Percentiles rank a stretch among this genome's conserved stretches.
Evolutionary conservation across 2,888 invertebrate genomes (phyloP).

Genomic region (Dendrolimus pini): DNA sequence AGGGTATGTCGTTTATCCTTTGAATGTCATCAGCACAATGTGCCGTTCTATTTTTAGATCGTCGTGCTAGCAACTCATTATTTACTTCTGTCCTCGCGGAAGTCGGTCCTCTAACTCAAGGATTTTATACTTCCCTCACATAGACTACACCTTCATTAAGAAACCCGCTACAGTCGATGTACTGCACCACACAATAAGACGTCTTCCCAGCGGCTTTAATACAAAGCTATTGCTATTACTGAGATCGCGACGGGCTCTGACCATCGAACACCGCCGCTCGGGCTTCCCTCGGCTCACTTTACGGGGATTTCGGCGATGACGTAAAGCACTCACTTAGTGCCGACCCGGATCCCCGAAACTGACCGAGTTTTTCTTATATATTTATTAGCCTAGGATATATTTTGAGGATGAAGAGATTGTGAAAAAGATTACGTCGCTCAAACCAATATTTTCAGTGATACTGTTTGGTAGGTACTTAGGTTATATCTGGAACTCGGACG

Average conservation of each 20-base stretch:
- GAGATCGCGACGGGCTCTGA: slow-evolving; percentile 60
- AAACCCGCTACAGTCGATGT: background rate
- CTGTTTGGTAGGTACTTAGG: slow-evolving; percentile 27
- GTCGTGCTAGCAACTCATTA: too few relatives aligned
- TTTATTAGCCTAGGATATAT: slow-evolving; percentile 68
- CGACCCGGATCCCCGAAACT: slow-evolving; percentile 38
- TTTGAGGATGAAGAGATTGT: slow-evolving; percentile 48
- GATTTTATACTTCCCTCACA: too few relatives aligned
- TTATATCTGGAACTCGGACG: too few relatives aligned
- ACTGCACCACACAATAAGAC: slow-evolving; percentile 57
- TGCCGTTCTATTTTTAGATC: too few relatives aligned
- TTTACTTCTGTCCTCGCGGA: too few relatives aligned
- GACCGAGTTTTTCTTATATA: slow-evolving; percentile 67
- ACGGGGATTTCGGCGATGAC: slow-evolving; percentile 76
- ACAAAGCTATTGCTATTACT: slow-evolving; percentile 76
- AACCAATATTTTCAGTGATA: slow-evolving; percentile 42
- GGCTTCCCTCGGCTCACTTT: slow-evolving; percentile 71
- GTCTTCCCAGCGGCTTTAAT: slow-evolving; percentile 68
- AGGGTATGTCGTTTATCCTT: too few relatives aligned
- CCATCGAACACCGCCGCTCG: slow-evolving; percentile 62
- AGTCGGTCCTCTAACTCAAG: too few relatives aligned
- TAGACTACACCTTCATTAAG: too few relatives aligned
- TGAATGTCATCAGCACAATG: too few relatives aligned
- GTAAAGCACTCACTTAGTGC: slow-evolving; percentile 70
- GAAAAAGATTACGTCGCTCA: slow-evolving; percentile 52